These are phyloP conservation scores for Mimachlamys varia DNA, from an alignment of 2,888 invertebrate species.

Conservation along the genomic window DNA sequence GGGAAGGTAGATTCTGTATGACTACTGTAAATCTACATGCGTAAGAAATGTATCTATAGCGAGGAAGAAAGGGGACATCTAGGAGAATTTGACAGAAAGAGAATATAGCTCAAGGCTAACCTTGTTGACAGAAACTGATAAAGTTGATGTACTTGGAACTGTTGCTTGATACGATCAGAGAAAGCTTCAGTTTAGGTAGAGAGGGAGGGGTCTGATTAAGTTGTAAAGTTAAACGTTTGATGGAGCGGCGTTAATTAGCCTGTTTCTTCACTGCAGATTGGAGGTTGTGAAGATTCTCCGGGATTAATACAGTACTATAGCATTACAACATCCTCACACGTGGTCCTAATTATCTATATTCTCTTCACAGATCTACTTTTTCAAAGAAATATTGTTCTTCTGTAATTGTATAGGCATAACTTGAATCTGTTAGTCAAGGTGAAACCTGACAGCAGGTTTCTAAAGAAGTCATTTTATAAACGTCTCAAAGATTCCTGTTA, in stretches of 20 bases:
- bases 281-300: background rate
- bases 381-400: background rate
- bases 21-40: too few species aligned
- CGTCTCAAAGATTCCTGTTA: background rate
- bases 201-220: too few species aligned
- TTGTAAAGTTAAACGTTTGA: too few species aligned
- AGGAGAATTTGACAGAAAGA: background rate
- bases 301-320: background rate
- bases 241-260: too few species aligned
- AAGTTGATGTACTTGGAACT: background rate
- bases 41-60: too few species aligned
- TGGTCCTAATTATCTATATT: background rate
- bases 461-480: background rate
- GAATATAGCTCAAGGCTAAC: background rate
- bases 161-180: background rate
- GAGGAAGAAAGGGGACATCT: background rate
- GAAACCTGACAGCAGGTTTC: background rate
- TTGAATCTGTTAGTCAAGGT: background rate
- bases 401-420: background rate
- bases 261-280: too few species aligned
- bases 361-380: background rate
- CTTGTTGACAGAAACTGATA: constrained; percentile 13
- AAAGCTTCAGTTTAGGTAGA: too few species aligned
- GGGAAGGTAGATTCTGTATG: too few species aligned
- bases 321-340: background rate